A percentile compares a stretch with the other conserved stretches of the same genome.
phyloP scores from a whole-genome alignment of 2,113 vertebrate species.

The Gallinago jamesoni region DNA sequence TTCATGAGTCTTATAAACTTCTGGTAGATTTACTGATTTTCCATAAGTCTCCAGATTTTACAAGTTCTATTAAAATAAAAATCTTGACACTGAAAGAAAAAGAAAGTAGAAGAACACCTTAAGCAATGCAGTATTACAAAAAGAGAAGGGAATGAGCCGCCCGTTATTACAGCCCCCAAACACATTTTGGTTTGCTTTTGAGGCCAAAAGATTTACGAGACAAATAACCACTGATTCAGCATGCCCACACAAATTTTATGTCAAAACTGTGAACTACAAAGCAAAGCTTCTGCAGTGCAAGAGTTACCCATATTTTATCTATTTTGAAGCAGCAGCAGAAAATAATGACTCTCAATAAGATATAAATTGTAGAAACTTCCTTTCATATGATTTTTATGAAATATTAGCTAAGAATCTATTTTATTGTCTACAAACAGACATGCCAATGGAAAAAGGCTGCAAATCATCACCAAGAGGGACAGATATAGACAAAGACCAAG shows the following conservation, averaged over 20 bases:
- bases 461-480: background rate
- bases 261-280: background rate
- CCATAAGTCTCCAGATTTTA: background rate
- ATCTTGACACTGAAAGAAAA: background rate
- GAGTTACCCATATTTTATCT: background rate
- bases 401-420: background rate
- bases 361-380: background rate
- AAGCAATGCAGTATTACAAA: background rate
- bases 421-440: background rate
- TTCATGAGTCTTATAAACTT: slow-evolving; percentile 2
- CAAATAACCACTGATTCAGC: background rate
- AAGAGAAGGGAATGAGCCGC: background rate
- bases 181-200: background rate
- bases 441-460: background rate
- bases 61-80: slow-evolving; percentile 10
- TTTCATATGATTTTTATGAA: background rate
- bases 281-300: background rate
- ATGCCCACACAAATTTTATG: background rate
- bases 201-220: background rate
- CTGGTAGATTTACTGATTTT: slow-evolving; percentile 26
- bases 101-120: background rate
- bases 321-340: background rate
- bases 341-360: background rate
- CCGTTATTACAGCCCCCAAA: background rate
- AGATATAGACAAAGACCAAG: background rate